These are phyloP conservation scores for Ectemnius cavifrons DNA, from an alignment of 2,888 invertebrate species.

Conservation along the genomic window DNA sequence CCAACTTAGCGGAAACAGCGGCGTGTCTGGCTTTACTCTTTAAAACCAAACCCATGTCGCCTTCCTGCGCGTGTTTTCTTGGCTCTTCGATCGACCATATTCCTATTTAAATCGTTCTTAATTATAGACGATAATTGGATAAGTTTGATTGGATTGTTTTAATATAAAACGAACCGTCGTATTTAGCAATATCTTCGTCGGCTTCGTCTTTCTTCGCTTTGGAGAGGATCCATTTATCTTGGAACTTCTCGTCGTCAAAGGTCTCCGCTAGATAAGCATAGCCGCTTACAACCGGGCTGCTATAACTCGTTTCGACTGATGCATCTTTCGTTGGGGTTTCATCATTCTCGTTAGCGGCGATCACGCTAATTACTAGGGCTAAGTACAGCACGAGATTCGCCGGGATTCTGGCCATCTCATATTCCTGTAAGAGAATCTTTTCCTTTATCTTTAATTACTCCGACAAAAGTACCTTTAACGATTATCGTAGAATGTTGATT, in stretches of 20 bases:
- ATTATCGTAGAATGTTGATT: too few species aligned
- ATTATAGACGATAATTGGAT: background rate
- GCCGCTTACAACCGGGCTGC: constrained; percentile 84
- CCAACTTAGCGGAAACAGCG: constrained; percentile 90
- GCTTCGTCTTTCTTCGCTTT: constrained; percentile 93
- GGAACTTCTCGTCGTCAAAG: constrained; percentile 89
- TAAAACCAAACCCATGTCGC: constrained; percentile 92
- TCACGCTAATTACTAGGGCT: constrained; percentile 44
- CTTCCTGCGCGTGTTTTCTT: constrained; percentile 86
- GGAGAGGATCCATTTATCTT: constrained; percentile 91
- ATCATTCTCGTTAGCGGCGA: constrained; percentile 57
- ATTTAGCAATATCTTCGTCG: constrained; percentile 95
- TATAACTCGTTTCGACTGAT: constrained; percentile 78
- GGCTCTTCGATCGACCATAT: constrained; percentile 87
- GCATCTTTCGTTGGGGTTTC: constrained; percentile 50
- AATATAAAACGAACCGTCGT: constrained; percentile 84
- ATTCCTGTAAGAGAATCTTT: constrained; percentile 48
- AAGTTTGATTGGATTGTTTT: background rate
- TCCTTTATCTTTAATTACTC: too few species aligned
- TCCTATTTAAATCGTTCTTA: constrained; percentile 74
- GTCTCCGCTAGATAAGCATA: constrained; percentile 88
- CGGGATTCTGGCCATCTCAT: constrained; percentile 67
- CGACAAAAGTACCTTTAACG: too few species aligned
- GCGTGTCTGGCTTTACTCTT: constrained; percentile 98
- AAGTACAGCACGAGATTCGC: constrained; percentile 52